These are phyloP conservation scores for Siniperca knerii DNA, from an alignment of 2,113 vertebrate species.

Conservation along the genomic window DNA sequence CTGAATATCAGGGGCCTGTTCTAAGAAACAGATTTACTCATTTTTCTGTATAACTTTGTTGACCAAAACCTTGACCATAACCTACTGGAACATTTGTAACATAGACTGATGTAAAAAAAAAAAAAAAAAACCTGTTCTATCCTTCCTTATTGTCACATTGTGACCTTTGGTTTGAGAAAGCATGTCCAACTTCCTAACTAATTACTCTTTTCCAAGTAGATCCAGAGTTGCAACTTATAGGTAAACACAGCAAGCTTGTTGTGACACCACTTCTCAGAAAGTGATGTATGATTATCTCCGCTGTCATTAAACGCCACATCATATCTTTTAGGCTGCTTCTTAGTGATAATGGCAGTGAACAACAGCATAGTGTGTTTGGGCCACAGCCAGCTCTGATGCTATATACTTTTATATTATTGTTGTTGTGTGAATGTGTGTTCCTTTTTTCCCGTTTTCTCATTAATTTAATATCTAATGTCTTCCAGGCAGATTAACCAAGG, in stretches of 20 bases:
- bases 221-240: neutral
- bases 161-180: neutral
- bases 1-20: neutral
- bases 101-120: neutral
- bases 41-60: neutral
- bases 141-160: neutral
- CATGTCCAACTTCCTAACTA: neutral
- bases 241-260: neutral
- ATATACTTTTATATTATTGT: neutral
- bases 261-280: neutral
- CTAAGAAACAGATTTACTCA: neutral
- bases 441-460: neutral
- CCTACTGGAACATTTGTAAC: too few relatives aligned
- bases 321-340: neutral
- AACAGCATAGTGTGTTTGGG: neutral
- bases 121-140: neutral
- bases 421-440: neutral
- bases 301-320: neutral
- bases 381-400: neutral
- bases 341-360: neutral
- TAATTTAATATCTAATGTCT: neutral
- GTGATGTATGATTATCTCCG: neutral
- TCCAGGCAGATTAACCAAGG: constrained; percentile 87
- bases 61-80: neutral
- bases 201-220: neutral